These are phyloP conservation scores for Lordiphosa clarofinis DNA, from an alignment of 1,140 invertebrate species.

Conservation along the genomic window DNA sequence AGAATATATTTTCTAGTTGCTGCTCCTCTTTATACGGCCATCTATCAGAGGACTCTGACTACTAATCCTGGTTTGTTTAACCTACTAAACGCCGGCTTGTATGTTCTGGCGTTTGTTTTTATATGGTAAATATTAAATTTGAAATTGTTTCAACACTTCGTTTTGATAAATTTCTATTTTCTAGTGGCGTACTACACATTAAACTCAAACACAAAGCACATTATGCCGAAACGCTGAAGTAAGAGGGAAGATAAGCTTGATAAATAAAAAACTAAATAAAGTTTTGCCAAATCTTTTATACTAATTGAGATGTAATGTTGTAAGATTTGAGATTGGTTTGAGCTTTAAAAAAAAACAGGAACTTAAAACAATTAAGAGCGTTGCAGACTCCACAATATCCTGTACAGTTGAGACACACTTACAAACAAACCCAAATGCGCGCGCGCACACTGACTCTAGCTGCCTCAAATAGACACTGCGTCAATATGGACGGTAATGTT, in stretches of 20 bases:
- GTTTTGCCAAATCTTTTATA: no score
- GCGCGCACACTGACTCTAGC: no score
- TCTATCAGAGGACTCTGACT: slow-evolving; percentile 82
- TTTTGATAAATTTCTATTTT: slow-evolving; percentile 18
- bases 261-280: neutral
- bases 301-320: no score
- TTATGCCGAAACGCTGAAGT: slow-evolving; percentile 64
- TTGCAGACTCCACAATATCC: no score
- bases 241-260: neutral
- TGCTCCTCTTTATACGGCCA: slow-evolving; percentile 82
- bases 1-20: slow-evolving; percentile 65
- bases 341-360: no score
- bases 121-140: slow-evolving; percentile 79
- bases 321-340: no score
- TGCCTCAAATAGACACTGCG: no score
- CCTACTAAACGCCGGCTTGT: slow-evolving; percentile 80
- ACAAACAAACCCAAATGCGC: no score
- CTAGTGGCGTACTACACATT: slow-evolving; percentile 58
- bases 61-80: slow-evolving; percentile 82
- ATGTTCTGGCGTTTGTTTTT: slow-evolving; percentile 72
- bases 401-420: no score
- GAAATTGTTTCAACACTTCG: neutral
- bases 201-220: slow-evolving; percentile 57
- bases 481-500: no score
- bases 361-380: no score